phyloP scores from a whole-genome alignment of 2,797 vertebrate species.

The Enteromius mattozi region DNA sequence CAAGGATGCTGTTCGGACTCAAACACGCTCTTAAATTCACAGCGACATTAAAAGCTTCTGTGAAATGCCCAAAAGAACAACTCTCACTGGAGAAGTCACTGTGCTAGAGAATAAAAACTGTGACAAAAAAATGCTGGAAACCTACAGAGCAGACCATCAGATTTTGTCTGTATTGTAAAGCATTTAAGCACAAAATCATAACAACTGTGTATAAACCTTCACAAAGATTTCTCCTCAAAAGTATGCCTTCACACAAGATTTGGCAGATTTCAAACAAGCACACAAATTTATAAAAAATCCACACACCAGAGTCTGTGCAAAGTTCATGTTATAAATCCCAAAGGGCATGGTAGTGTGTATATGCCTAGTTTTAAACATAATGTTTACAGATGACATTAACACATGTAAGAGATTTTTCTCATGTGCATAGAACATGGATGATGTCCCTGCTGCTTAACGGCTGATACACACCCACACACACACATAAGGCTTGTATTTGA shows the following conservation, averaged over 20 bases:
- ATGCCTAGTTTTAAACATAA: background rate
- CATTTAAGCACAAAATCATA: background rate
- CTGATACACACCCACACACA: background rate
- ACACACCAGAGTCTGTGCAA: background rate
- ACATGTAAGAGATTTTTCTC: background rate
- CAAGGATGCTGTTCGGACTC: slow-evolving; percentile 10
- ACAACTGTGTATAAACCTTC: no score
- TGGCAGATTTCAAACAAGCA: background rate
- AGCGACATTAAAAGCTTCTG: slow-evolving; percentile 26
- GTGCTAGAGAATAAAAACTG: background rate
- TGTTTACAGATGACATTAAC: background rate
- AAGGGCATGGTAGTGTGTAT: background rate
- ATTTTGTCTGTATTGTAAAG: background rate
- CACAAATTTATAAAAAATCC: background rate
- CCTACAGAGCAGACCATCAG: background rate
- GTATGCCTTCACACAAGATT: background rate
- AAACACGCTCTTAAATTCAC: slow-evolving; percentile 18
- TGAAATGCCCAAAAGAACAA: background rate
- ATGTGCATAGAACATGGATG: background rate
- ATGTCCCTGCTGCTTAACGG: slow-evolving; percentile 6
- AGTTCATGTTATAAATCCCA: background rate
- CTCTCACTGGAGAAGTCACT: background rate
- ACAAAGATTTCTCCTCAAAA: background rate
- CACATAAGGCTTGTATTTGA: background rate
- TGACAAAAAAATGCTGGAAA: background rate